phyloP scores from a whole-genome alignment of 2,113 vertebrate species.

The Erpornis zantholeuca region DNA sequence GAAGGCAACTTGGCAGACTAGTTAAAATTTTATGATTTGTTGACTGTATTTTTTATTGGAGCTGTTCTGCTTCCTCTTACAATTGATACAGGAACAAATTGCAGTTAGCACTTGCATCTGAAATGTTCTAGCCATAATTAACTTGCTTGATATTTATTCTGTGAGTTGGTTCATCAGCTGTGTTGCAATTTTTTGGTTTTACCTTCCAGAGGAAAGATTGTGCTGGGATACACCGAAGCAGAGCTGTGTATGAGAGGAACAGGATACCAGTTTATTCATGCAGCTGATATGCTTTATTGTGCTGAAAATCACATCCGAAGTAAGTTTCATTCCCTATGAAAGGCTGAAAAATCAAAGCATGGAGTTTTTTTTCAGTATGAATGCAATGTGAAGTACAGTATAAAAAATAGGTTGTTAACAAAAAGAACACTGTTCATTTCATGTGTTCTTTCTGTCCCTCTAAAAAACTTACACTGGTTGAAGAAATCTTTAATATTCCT shows the following conservation, averaged over 20 bases:
- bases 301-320: conserved; percentile 85
- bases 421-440: neutral
- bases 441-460: neutral
- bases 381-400: neutral
- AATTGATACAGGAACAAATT: neutral
- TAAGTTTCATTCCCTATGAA: conserved; percentile 64
- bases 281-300: conserved; percentile 87
- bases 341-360: neutral
- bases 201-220: conserved; percentile 77
- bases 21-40: neutral
- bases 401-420: neutral
- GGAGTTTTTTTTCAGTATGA: neutral
- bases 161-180: neutral
- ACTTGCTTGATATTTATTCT: neutral
- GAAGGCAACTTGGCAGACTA: neutral
- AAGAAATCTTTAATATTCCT: neutral
- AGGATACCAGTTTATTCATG: conserved; percentile 87
- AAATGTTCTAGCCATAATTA: neutral
- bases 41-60: neutral
- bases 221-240: conserved; percentile 84
- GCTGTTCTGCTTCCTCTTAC: rapidly evolving
- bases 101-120: neutral
- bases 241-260: conserved; percentile 81
- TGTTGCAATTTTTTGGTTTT: neutral
- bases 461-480: neutral